Percentiles rank a stretch among this genome's conserved stretches.
These are phyloP conservation scores for Spea hammondii DNA, from an alignment of 2,797 vertebrate genomes.

Conservation along the genomic window DNA sequence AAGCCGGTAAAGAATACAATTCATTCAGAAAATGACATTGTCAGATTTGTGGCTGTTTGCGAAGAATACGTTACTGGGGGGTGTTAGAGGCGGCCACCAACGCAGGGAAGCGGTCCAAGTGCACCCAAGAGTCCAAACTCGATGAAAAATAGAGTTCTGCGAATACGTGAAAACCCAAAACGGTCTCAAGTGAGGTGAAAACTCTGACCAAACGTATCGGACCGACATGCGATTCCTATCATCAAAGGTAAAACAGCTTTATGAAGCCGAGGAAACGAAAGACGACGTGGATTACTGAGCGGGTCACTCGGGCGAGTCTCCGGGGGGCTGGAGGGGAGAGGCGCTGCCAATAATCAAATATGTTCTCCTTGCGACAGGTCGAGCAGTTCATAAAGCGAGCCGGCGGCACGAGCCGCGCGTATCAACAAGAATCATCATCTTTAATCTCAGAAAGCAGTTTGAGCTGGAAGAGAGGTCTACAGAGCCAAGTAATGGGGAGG, in stretches of 20 bases:
- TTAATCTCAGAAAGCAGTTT: conserved; percentile 32
- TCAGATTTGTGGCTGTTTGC: conserved; percentile 14
- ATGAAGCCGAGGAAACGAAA: background rate
- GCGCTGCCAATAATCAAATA: background rate
- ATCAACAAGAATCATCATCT: conserved; percentile 22
- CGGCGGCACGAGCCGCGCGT: conserved; percentile 5
- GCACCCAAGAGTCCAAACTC: background rate
- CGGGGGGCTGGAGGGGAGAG: background rate
- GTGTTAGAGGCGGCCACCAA: background rate
- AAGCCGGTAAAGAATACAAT: conserved; percentile 37
- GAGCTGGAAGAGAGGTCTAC: conserved; percentile 30
- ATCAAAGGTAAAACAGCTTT: background rate
- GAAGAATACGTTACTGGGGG: conserved; percentile 10
- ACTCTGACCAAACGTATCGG: background rate
- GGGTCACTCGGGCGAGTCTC: no score
- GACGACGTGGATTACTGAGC: no score
- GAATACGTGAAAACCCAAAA: background rate
- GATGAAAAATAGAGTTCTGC: background rate
- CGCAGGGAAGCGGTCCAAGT: background rate
- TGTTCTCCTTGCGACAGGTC: conserved; percentile 13
- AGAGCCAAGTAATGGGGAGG: background rate
- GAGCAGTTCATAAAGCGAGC: conserved; percentile 20
- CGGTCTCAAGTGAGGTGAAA: background rate
- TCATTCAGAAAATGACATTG: conserved; percentile 12
- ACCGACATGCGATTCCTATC: background rate